Evolutionary conservation across 2,797 vertebrate species (phyloP).

Genomic region (Molothrus aeneus): DNA sequence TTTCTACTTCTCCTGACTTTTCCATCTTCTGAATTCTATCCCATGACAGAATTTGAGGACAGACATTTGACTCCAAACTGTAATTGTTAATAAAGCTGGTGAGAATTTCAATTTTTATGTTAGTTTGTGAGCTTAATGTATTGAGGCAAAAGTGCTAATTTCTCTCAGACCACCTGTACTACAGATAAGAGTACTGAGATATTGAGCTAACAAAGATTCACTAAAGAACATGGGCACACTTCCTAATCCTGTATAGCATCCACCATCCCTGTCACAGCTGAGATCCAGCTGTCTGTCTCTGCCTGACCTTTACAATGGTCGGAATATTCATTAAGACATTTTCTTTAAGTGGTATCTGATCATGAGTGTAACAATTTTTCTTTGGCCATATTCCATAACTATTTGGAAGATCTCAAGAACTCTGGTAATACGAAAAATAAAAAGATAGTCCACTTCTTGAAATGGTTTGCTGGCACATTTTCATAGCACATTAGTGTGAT

Average conservation of each 20-base stretch:
- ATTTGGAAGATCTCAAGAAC: neutral
- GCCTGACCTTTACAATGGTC: neutral
- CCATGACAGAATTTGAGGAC: neutral
- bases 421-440: neutral
- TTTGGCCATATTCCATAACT: neutral
- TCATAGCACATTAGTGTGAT: neutral
- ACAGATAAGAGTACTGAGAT: no score
- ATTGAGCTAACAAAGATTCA: neutral
- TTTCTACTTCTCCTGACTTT: neutral
- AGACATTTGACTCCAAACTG: neutral
- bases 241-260: neutral
- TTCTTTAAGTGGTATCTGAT: neutral
- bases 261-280: neutral
- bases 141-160: neutral
- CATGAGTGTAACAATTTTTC: neutral
- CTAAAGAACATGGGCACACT: neutral
- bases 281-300: neutral
- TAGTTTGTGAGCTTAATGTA: neutral
- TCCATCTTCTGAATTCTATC: neutral
- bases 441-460: neutral
- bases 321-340: neutral
- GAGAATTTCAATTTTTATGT: neutral
- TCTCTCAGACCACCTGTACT: neutral
- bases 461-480: neutral
- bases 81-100: neutral